Base-by-base conservation (phyloP, 30 jellyfish, hydroid and myxozoan genomes). In the Haliclystus octoradiatus region DNA sequence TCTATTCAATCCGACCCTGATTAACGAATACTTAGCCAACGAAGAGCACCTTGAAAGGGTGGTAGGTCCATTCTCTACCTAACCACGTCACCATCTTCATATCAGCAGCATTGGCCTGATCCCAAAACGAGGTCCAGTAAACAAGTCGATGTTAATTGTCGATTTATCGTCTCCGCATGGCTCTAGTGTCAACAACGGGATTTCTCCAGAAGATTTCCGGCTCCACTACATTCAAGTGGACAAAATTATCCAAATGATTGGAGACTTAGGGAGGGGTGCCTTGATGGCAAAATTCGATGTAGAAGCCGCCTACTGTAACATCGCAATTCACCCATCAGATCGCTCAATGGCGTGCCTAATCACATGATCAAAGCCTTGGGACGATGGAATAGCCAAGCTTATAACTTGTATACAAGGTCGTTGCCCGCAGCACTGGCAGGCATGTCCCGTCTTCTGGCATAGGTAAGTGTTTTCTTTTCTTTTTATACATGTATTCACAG, bases 61-160 rank as follows among this genome's bases (percentile, higher is more conserved):
- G n/a, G n/a, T n/a, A n/a, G n/a, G n/a, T n/a, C n/a, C n/a, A n/a
- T n/a, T n/a, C n/a, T n/a, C n/a, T n/a, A n/a, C n/a, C n/a, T n/a
- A n/a, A n/a, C n/a, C n/a, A n/a, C n/a, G n/a, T n/a, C n/a, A n/a
- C n/a, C n/a, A n/a, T n/a, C n/a, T n/a, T n/a, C n/a, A n/a, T n/a
- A n/a, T n/a, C n/a, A n/a, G n/a, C n/a, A n/a, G n/a, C n/a, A n/a
- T 81, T 67, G 94, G 94, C 26, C 80, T 72, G 3, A 72, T 81
- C 40, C 94, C 94, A 3, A 81, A 72, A 52, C 66, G 88, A 2
- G 26, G 65, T 12, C 80, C n/a, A n/a, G n/a, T 70, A 49, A 83
- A 83, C 31, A 73, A 81, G 66, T 81, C 47, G 62, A 77, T 87
- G 28, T 40, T 81, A 28, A 81, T 82, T 26, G 74, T 89, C 2